These are phyloP conservation scores for Papilio protenor DNA, from an alignment of 2,888 invertebrate genomes.

Conservation along the genomic window DNA sequence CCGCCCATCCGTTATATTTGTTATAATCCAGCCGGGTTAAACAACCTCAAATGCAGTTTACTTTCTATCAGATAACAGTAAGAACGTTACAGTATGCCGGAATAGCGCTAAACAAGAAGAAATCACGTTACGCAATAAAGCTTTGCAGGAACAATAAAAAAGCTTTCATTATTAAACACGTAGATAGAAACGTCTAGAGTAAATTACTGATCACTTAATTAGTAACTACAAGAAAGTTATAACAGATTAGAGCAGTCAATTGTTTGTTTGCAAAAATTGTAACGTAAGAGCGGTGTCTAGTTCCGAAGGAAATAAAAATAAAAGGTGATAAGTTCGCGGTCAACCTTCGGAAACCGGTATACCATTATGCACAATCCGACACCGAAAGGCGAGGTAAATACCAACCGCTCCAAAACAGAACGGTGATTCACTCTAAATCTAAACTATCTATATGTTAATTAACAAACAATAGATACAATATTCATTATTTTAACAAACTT, in stretches of 20 bases:
- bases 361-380: slow-evolving; percentile 53
- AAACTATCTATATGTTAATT: slow-evolving; percentile 23
- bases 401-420: slow-evolving; percentile 56
- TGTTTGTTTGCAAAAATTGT: background rate
- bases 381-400: slow-evolving; percentile 56
- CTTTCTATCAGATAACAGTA: slow-evolving; percentile 78
- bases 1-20: slow-evolving; percentile 61
- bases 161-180: slow-evolving; percentile 25
- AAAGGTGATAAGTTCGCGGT: slow-evolving; percentile 52
- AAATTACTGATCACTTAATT: background rate
- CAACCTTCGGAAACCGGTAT: slow-evolving; percentile 58
- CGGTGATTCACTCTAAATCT: slow-evolving; percentile 49
- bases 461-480: slow-evolving; percentile 27
- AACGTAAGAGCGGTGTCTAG: slow-evolving; percentile 40
- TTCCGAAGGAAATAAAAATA: slow-evolving; percentile 48
- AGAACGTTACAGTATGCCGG: slow-evolving; percentile 46
- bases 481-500: slow-evolving; percentile 30
- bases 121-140: slow-evolving; percentile 35
- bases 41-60: slow-evolving; percentile 58
- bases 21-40: slow-evolving; percentile 61
- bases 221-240: background rate
- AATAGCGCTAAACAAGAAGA: slow-evolving; percentile 26
- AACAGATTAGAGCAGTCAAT: background rate
- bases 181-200: background rate
- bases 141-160: slow-evolving; percentile 19